Base-by-base conservation (phyloP, 2,113 vertebrate species). In the Pachypanchax playfairii region DNA sequence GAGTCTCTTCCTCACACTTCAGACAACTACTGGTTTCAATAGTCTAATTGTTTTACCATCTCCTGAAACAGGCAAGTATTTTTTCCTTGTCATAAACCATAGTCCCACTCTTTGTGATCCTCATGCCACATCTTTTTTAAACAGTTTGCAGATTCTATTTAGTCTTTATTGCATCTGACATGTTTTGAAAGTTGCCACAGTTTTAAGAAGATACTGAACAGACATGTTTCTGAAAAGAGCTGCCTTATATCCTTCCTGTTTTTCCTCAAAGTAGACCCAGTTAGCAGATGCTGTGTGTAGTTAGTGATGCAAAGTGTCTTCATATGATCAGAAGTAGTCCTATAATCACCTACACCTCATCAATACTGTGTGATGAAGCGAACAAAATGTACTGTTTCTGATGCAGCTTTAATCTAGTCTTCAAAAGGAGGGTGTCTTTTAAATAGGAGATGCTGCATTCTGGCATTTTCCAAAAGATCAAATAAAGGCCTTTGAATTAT, bases 401-500 rank as follows among this genome's bases (percentile, higher is more conserved):
- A 20, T 21, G 4, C 50, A 20, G 48, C 18, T 60, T 65, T 58
- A 48, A 51, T 24, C 22, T 21, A 28, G 53, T 55, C 61, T 77
- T 60, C 51, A 64, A 84, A 79, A 74, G 57, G 54, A 71, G 55
- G 26, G 9, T 3, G 43, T 20, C 15, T 74, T 68, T 75, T 74
- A 70, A 75, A 75, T 38, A 64, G 57, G 73, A 50, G 63, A 54
- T 68, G 53, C 65, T 68, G 47, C 43, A 66, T 65, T 83, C 55
- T 52, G 59, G 22, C 59, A 65, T 66, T 84, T 83, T 59, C 38
- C 46, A 10, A 48, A 79, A 76, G 79, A 79, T 83, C 47, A 82
- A 77, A 72, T 46, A 38, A 76, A 71, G 39, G 61, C 51, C 70
- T 78, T 77, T 73, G 66, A 83, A 66, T 65, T 75, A 51, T 29